phyloP scores from a whole-genome alignment of 2,888 invertebrate species.

The Lepidocyrtoides sp. region DNA sequence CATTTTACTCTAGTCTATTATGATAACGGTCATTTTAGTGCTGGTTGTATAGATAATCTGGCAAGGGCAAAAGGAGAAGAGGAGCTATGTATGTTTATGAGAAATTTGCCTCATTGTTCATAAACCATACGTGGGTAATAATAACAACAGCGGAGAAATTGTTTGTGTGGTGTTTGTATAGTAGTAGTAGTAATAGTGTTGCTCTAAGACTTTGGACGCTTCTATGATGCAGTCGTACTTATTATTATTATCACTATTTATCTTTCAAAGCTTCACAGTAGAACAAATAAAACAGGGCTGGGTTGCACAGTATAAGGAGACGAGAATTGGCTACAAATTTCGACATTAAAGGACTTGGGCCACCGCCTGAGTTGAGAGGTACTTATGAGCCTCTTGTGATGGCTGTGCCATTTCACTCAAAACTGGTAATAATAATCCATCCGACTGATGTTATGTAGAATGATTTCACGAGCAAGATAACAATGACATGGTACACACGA shows the following conservation, averaged over 20 bases:
- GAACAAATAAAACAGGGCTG: slow-evolving; percentile 82
- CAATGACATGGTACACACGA: slow-evolving; percentile 84
- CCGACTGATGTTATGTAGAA: slow-evolving; percentile 77
- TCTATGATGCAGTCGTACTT: slow-evolving; percentile 2
- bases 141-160: slow-evolving; percentile 37
- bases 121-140: slow-evolving; percentile 22
- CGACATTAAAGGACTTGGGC: slow-evolving; percentile 74
- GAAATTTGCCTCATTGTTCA: slow-evolving; percentile 18
- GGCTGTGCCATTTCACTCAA: slow-evolving; percentile 75
- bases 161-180: slow-evolving; percentile 15
- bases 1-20: slow-evolving; percentile 41
- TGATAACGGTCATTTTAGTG: slow-evolving; percentile 70
- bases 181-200: too few relatives aligned
- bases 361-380: slow-evolving; percentile 80
- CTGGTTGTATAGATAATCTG: slow-evolving; percentile 18
- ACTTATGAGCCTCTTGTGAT: slow-evolving; percentile 66
- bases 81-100: slow-evolving; percentile 34
- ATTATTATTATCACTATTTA: slow-evolving; percentile 37
- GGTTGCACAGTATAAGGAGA: slow-evolving; percentile 65
- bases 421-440: slow-evolving; percentile 78
- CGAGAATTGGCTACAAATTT: slow-evolving; percentile 79
- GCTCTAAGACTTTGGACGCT: background rate
- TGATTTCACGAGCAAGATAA: slow-evolving; percentile 81
- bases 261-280: slow-evolving; percentile 36
- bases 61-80: background rate